Base-by-base conservation (phyloP, 2,113 vertebrate genomes). In the Myotis brandtii region DNA sequence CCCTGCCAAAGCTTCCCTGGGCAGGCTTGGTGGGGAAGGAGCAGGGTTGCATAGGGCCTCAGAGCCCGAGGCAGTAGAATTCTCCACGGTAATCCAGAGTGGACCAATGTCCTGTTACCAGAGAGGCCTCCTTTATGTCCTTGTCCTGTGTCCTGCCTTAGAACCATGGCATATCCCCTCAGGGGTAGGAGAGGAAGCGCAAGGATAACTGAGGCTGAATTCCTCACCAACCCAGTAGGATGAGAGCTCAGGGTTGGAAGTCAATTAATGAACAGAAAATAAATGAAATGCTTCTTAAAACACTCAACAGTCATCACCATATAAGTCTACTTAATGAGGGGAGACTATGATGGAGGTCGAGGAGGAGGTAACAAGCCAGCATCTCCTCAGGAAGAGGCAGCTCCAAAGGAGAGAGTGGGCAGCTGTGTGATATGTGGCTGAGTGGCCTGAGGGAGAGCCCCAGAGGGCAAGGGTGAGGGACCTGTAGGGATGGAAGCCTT, bases 21-120 rank as follows among this genome's bases (percentile, higher is more conserved):
- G 1, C 3, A 20, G 77, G 7, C 56, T 87, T 50, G 27, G 1
- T 40, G 40, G 66, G 25, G n/a, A 80, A 91, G 30, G 10, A 81
- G 3, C 27, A 85, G 14, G 37, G 1, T 30, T 25, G n/a, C 0
- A 0, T 25, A 30, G 23, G 18, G 25, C 8, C 20, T 16, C 50
- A 48, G 25, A 17, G 11, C n/a, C 23, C 37, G 9, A 56, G 14
- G 17, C 54, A 34, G 56, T 48, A 40, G 72, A 27, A 27, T 64
- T 70, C 75, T 59, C 43, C 14, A 2, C 75, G 32, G 34, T 46
- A 37, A 86, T 79, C 9, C 34, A 89, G 43, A 79, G 2, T 0
- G 5, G 46, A 62, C 6, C 14, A 17, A 30, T 59, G 34, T 34
- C 56, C 20, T 79, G 25, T 50, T 17, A 27, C 8, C 17, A 79